A percentile compares a stretch with the other conserved stretches of the same genome.
Evolutionary conservation across 2,888 invertebrate species (phyloP).

Genomic region (Rhingia campestris): DNA sequence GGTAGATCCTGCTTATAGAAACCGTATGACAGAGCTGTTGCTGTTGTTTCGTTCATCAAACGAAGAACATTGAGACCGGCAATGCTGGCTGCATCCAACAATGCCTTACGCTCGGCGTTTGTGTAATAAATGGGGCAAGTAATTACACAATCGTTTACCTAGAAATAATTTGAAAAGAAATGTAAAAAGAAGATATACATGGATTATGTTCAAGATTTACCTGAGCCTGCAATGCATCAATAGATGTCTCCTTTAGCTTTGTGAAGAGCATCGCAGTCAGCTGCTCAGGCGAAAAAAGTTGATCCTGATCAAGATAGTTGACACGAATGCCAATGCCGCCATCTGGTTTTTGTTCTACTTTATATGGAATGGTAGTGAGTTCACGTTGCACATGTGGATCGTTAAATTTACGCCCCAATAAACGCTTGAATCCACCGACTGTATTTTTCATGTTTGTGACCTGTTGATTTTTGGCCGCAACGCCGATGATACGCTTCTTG

Average conservation of each 20-base stretch:
- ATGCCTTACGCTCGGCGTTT: conserved; percentile 95
- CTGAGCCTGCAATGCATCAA: conserved; percentile 93
- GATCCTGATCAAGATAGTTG: conserved; percentile 93
- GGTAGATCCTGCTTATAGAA: conserved; percentile 99
- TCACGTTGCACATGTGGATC: conserved; percentile 95
- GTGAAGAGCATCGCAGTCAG: conserved; percentile 98
- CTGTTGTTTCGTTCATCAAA: conserved; percentile 98
- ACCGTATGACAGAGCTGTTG: conserved; percentile 97
- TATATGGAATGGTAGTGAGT: conserved; percentile 90
- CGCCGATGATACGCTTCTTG: conserved; percentile 96
- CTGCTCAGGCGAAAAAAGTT: conserved; percentile 95
- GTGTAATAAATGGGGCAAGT: conserved; percentile 97
- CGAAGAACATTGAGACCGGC: conserved; percentile 96
- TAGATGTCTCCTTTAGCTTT: conserved; percentile 96
- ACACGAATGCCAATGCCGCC: conserved; percentile 94
- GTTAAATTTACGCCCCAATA: conserved; percentile 94
- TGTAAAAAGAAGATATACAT: neutral
- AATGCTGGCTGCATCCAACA: conserved; percentile 95
- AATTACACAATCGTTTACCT: conserved; percentile 95
- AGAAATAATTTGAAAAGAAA: neutral
- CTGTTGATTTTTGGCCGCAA: conserved; percentile 97
- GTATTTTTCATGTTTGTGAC: conserved; percentile 99
- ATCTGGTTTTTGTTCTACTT: conserved; percentile 89
- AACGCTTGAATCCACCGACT: conserved; percentile 94
- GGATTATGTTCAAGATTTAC: conserved; percentile 72